phyloP scores from a whole-genome alignment of 2,888 invertebrate genomes.

The Azorinus chamasolen region DNA sequence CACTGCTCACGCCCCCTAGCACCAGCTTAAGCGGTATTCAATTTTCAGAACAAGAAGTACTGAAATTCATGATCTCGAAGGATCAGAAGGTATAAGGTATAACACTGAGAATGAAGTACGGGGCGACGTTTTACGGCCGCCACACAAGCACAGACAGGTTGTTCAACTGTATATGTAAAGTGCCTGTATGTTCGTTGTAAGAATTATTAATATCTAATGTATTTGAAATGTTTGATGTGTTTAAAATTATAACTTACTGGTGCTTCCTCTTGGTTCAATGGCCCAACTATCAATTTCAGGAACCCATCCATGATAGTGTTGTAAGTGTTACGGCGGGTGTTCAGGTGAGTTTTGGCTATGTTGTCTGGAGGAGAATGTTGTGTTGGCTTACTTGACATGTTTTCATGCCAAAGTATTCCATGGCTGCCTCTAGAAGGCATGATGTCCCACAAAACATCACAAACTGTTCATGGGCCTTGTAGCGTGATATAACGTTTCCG shows the following conservation, averaged over 20 bases:
- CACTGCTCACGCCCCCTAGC: too few relatives aligned
- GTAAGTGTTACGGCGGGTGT: background rate
- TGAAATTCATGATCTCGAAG: too few relatives aligned
- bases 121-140: too few relatives aligned
- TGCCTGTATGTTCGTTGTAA: too few relatives aligned
- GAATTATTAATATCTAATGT: too few relatives aligned
- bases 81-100: too few relatives aligned
- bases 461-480: conserved; percentile 41
- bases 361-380: conserved; percentile 1
- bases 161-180: too few relatives aligned
- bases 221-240: too few relatives aligned
- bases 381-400: conserved; percentile 13
- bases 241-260: background rate
- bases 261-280: conserved; percentile 4
- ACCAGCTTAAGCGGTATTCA: too few relatives aligned
- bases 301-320: conserved; percentile 9
- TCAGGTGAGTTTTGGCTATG: conserved; percentile 7
- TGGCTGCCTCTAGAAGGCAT: conserved; percentile 18
- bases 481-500: conserved; percentile 55
- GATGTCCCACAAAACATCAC: conserved; percentile 22
- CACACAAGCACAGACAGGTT: too few relatives aligned
- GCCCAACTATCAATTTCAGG: background rate
- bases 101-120: too few relatives aligned
- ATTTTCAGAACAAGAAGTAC: too few relatives aligned
- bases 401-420: conserved; percentile 38